Evolutionary conservation across 2,888 invertebrate genomes (phyloP), one percentile per base, ranked within the genome.

Genomic region (Lithophane socia): DNA sequence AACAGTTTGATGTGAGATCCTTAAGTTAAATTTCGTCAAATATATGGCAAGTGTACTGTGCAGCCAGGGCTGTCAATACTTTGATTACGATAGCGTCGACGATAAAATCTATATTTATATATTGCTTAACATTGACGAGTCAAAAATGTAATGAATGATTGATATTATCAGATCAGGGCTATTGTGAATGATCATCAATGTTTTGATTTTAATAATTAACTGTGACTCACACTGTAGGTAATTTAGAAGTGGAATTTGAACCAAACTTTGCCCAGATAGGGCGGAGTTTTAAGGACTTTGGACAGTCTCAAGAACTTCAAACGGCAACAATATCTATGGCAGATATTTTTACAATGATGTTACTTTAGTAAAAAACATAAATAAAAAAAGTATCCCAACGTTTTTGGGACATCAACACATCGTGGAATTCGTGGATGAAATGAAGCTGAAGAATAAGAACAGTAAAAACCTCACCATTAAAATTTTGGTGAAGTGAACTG

Each of bases 21-120:
- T 83, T 88, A 82, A 86, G 88, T 95, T 95, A 94, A 94, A 94
- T 94, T 93, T 89, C 90, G 85, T 79, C 83, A 85, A 85, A 74
- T 79, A 77, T 84, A 76, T 79, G 77, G 86, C 84, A 81, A 88
- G 84, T 84, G 80, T 56, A 24, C 80, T 88, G 84, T 84, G 80
- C 54, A 42, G 37, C 42, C 90, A 95, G 94, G 94, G 95, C 73
- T 94, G 93, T 49, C 92, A 88, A 82, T 64, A 61, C 68, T 73
- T 73, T 58, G 78, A 83, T 83, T 79, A 29, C 21, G 72, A 84
- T 74, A 81, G 2, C 44, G n/a, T 9, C 16, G 18, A 16, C 72
- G 76, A 84, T 80, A 77, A 52, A 63, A 77, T 70, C 61, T 56
- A 7, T 21, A n/a, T 73, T 5, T 21, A 18, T 37, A 1, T 37